Evolutionary conservation across 2,797 vertebrate genomes (phyloP), one percentile per base, ranked within the genome.

Genomic region (Schizothorax lantsangensis): DNA sequence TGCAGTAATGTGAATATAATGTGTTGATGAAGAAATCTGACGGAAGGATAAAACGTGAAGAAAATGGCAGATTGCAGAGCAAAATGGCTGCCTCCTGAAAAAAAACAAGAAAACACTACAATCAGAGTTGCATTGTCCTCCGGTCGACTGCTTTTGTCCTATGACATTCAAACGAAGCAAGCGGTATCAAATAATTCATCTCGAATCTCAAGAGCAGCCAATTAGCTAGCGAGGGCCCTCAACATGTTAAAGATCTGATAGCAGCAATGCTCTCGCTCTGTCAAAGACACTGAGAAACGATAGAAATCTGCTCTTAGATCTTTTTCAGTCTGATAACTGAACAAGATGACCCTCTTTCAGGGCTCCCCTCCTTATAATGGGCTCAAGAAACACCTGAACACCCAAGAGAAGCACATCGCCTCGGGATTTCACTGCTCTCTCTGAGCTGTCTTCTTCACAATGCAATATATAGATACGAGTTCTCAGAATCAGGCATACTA

Each of bases 401-500:
- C 47, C 79, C 26, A 30, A 52, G 84, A 88, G 73, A 79, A 86
- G 86, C 57, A 57, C 62, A 68, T 72, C 82, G 54, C 86, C 81
- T 72, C 26, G 79, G 85, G 21, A 23, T 74, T 79, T 62, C 36
- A 1, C 84, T 36, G 52, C 72, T 88, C 79, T 64, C 83, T 71
- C 38, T 36, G 78, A 57, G 69, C 66, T 26, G 59, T 87, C 84
- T 87, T 90, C 88, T 87, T 91, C 88, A 86, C 86, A 73, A 88
- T 45, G 49, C 82, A 80, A 88, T 89, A 88, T 84, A 85, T 66
- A 62, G 79, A 79, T 23, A 30, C 4, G 1, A 33, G 38, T 40
- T 88, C 30, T 84, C 75, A 40, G 49, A 87, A 81, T 30, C 71
- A 68, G 10, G 9, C 57, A 52, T 26, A 62, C 59, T 69, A 26